Evolutionary conservation across 2,113 vertebrate genomes (phyloP).

Genomic region (Dicrurus megarhynchus): DNA sequence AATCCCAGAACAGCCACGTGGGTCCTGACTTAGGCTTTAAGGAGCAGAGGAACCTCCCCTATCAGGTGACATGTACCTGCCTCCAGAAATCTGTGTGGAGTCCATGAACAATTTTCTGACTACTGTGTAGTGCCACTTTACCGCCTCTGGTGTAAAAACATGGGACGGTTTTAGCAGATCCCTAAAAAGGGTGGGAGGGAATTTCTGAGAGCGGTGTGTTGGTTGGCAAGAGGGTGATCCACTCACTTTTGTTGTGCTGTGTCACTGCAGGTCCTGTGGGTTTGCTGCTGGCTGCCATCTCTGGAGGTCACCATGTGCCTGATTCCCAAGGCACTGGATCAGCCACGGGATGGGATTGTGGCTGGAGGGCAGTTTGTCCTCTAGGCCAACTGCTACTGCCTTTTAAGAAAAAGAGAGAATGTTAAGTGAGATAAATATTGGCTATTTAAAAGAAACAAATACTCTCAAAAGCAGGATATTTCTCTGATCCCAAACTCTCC

Average conservation of each 20-base stretch:
- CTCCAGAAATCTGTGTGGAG: neutral
- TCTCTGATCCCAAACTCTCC: neutral
- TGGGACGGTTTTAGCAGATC: neutral
- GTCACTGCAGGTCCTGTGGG: neutral
- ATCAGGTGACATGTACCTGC: neutral
- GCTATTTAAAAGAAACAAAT: neutral
- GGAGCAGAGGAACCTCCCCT: neutral
- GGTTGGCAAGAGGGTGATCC: neutral
- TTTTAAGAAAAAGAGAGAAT: neutral
- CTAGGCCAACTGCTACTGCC: neutral
- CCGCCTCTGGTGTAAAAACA: neutral
- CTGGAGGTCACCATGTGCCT: neutral
- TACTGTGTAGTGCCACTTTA: neutral
- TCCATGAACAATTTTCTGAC: neutral
- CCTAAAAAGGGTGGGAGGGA: neutral
- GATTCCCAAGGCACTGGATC: neutral
- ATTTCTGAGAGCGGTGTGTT: neutral
- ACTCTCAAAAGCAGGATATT: neutral
- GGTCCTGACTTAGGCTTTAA: neutral
- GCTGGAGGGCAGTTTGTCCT: neutral
- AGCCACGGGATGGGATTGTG: rapidly evolving
- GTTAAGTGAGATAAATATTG: neutral
- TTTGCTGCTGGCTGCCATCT: neutral
- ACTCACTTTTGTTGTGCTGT: neutral
- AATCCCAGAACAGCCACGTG: neutral